phyloP scores from a whole-genome alignment of 2,113 vertebrate genomes.

The Podarcis raffonei region DNA sequence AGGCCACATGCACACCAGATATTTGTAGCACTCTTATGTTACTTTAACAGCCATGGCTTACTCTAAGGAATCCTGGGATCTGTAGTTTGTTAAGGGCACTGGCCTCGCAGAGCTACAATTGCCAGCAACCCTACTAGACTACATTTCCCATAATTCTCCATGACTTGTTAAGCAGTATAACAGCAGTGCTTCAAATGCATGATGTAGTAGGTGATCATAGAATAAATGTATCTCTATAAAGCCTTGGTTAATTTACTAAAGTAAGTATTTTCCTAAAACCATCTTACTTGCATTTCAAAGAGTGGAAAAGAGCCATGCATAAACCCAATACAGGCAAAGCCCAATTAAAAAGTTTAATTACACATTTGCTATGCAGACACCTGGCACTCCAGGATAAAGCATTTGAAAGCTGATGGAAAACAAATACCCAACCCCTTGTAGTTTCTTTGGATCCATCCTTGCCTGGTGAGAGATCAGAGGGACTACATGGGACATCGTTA shows the following conservation, averaged over 20 bases:
- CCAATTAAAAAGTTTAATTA: background rate
- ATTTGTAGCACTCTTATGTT: no score
- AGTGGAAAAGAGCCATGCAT: background rate
- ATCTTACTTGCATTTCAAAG: background rate
- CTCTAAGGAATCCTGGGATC: no score
- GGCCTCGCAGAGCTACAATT: no score
- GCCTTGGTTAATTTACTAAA: conserved; percentile 8
- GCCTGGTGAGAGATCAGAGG: background rate
- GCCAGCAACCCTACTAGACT: no score
- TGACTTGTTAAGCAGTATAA: background rate
- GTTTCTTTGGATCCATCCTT: background rate
- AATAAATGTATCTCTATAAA: background rate
- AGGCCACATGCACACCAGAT: background rate
- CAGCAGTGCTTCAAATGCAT: no score
- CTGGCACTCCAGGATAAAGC: background rate
- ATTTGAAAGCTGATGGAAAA: background rate
- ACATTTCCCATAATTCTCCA: no score
- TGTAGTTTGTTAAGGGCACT: no score
- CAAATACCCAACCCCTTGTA: background rate
- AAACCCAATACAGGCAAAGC: background rate
- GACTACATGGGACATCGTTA: background rate
- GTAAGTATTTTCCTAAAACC: background rate
- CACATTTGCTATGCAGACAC: background rate
- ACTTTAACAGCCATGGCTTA: no score
- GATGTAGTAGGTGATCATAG: no score